Conservation (phyloP, 2,888 invertebrate genomes). For the Drosophila koepferae region DNA sequence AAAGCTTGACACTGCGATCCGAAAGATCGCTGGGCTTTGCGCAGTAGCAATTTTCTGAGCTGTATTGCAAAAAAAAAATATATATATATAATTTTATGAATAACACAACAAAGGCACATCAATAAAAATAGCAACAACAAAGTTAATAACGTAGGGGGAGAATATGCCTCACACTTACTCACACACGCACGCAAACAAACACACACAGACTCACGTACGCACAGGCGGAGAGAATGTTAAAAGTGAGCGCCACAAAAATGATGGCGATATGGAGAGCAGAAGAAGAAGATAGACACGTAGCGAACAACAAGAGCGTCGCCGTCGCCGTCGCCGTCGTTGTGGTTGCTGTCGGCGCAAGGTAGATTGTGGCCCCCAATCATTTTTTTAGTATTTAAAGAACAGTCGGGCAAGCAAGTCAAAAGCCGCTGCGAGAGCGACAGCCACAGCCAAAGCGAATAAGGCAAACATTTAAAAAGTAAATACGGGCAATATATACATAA, state of each 20-base stretch:
- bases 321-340: conserved; percentile 33
- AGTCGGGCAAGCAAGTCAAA: conserved; percentile 81
- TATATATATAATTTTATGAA: conserved; percentile 12
- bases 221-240: conserved; percentile 36
- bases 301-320: conserved; percentile 52
- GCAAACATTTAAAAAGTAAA: conserved; percentile 68
- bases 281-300: conserved; percentile 59
- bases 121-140: conserved; percentile 35
- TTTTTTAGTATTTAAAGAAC: conserved; percentile 79
- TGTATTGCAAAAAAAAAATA: background rate
- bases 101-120: conserved; percentile 21
- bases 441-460: conserved; percentile 51
- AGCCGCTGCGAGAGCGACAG: conserved; percentile 56
- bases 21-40: background rate
- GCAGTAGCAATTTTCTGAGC: background rate
- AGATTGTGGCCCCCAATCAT: conserved; percentile 66
- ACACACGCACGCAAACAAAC: conserved; percentile 17
- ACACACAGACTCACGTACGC: background rate
- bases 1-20: background rate
- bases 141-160: conserved; percentile 22
- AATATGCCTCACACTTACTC: conserved; percentile 20
- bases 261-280: conserved; percentile 51
- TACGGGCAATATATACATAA: conserved; percentile 46
- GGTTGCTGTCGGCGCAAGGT: conserved; percentile 55
- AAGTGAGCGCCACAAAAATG: conserved; percentile 44